Evolutionary conservation across 2,888 invertebrate genomes (phyloP).

Genomic region (Polia nebulosa): DNA sequence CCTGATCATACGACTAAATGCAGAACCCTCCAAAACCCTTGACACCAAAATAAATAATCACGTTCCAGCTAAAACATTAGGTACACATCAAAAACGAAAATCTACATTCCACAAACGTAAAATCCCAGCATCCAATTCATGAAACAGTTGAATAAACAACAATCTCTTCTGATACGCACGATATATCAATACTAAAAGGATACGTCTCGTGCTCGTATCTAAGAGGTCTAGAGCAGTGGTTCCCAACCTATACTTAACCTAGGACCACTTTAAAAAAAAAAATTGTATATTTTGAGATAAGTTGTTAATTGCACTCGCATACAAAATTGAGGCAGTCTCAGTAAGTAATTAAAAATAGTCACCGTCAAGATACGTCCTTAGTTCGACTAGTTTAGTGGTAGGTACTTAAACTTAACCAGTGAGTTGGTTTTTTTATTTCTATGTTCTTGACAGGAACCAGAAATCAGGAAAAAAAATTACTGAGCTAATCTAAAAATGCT

Average conservation of each 20-base stretch:
- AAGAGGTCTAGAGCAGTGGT: not conserved
- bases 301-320: too few relatives aligned
- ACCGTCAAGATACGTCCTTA: not conserved
- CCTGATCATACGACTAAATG: not conserved
- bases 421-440: too few relatives aligned
- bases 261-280: not conserved
- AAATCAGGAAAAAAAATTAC: too few relatives aligned
- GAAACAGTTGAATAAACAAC: constrained; percentile 24
- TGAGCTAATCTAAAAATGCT: too few relatives aligned
- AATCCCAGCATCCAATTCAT: constrained; percentile 2
- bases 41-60: not conserved
- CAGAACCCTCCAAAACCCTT: not conserved
- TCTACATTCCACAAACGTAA: not conserved
- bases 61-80: not conserved
- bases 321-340: too few relatives aligned
- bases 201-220: constrained; percentile 8
- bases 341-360: too few relatives aligned
- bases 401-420: too few relatives aligned
- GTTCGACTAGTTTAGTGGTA: too few relatives aligned
- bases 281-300: too few relatives aligned
- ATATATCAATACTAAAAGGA: constrained; percentile 48
- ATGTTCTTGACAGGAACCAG: too few relatives aligned
- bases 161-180: constrained; percentile 9
- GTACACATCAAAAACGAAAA: not conserved
- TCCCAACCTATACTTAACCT: not conserved